Percentiles rank a stretch among this genome's conserved stretches.
These are phyloP conservation scores for Microcebus tavaratra DNA, from an alignment of 2,113 vertebrate genomes.

Conservation along the genomic window DNA sequence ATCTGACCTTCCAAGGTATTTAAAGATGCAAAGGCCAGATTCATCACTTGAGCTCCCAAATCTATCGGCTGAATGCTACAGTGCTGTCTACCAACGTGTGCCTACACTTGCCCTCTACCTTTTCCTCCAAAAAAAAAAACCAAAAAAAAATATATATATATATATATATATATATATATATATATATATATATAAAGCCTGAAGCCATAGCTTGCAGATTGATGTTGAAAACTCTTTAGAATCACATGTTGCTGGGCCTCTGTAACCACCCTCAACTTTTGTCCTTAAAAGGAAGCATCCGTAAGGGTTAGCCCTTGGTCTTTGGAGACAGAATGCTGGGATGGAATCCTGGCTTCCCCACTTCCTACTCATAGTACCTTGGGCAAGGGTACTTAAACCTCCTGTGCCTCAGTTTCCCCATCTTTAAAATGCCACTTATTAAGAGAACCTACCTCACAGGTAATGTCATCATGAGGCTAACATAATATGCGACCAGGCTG, in stretches of 20 bases:
- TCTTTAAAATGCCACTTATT: background rate
- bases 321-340: background rate
- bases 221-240: background rate
- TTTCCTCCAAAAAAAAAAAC: background rate
- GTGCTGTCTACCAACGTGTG: background rate
- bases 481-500: background rate
- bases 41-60: constrained; percentile 59
- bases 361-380: background rate
- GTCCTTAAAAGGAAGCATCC: background rate
- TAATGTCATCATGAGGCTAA: background rate
- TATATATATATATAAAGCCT: background rate
- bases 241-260: background rate
- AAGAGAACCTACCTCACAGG: background rate
- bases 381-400: background rate
- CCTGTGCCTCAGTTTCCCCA: background rate
- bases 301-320: background rate
- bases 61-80: constrained; percentile 7
- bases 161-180: no score
- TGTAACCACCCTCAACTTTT: background rate
- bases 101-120: background rate
- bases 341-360: background rate
- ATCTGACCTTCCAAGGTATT: constrained; percentile 78
- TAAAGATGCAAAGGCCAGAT: constrained; percentile 77
- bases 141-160: no score
- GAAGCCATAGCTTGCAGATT: background rate